Evolutionary conservation across 1,140 invertebrate species (phyloP), one percentile per base, ranked within the genome.

Genomic region (Drosophila tsacasi): DNA sequence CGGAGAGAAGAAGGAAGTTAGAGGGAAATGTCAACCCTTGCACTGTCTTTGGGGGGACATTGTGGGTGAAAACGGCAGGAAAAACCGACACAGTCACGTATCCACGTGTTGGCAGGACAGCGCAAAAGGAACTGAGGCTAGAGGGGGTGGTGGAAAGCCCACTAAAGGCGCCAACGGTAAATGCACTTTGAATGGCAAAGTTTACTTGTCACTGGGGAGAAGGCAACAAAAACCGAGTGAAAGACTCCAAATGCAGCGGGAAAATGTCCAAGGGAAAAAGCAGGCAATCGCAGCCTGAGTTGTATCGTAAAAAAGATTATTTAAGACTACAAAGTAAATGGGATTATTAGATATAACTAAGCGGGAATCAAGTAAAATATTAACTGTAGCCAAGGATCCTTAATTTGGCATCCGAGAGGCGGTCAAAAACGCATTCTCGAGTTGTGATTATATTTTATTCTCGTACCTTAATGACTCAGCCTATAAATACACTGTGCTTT

Each of bases 41-140:
- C 57, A 59, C 46, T 21, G 32, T 57, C 27, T n/a, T 27, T 44
- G 25, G 35, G 59, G 25, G 35, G 27, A 23, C 46, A 52, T 55
- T 54, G 67, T 67, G 67, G 67, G 67, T 71, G 30, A 54, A 67
- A 67, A 52, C 47, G 63, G 32, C 58, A 67, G 60, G 44, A 79
- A 64, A 63, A 57, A 78, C 44, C 55, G 75, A 46, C 59, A 64
- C 66, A 74, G 77, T 73, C 76, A 79, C 77, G 77, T 79, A 55
- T 73, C 50, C 76, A 79, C 73, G 73, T 77, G 73, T 77, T 77
- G 74, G 75, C 73, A 77, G 74, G 19, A 52, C 40, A 57, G 19
- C 4, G 37, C 13, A 8, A 19, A 35, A 17, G 42, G 32, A 9
- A 27, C n/a, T n/a, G n/a, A n/a, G n/a, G n/a, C n/a, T n/a, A n/a